Percentiles rank a stretch among this genome's conserved stretches.
Evolutionary conservation across 2,888 invertebrate species (phyloP).

Genomic region (Drosophila siamana): DNA sequence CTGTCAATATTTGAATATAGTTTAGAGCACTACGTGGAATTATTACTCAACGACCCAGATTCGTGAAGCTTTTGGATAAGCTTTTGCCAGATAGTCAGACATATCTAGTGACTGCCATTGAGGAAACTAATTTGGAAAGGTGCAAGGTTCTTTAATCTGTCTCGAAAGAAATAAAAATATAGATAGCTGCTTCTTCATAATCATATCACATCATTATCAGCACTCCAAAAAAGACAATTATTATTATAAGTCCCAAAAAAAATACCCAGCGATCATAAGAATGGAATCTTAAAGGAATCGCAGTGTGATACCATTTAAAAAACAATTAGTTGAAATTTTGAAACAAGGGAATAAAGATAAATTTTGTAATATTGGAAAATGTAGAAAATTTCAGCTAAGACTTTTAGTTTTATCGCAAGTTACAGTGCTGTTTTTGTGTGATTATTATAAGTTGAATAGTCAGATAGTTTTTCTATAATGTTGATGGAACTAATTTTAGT

Average conservation of each 20-base stretch:
- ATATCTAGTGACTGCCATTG: not conserved
- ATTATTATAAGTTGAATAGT: too few species aligned
- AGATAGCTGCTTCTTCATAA: constrained; percentile 2
- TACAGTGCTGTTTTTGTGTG: too few species aligned
- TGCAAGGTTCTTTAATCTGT: not conserved
- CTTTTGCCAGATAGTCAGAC: not conserved
- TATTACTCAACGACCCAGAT: not conserved
- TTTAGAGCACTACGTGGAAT: not conserved
- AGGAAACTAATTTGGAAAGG: constrained; percentile 8
- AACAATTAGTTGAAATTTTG: too few species aligned
- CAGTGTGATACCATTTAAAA: too few species aligned
- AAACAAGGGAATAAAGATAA: too few species aligned
- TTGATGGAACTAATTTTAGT: too few species aligned
- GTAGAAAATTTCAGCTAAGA: too few species aligned
- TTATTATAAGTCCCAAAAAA: constrained; percentile 2
- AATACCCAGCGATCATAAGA: not conserved
- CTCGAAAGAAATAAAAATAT: not conserved
- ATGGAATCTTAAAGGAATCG: not conserved
- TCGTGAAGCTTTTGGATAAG: not conserved
- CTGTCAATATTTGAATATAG: not conserved
- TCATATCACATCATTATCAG: not conserved
- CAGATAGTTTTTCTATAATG: too few species aligned
- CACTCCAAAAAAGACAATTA: constrained; percentile 6
- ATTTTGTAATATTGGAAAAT: too few species aligned
- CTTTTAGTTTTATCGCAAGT: too few species aligned